Conservation (phyloP, 2,797 vertebrate species). For the Microctenopoma steveboyesi region DNA sequence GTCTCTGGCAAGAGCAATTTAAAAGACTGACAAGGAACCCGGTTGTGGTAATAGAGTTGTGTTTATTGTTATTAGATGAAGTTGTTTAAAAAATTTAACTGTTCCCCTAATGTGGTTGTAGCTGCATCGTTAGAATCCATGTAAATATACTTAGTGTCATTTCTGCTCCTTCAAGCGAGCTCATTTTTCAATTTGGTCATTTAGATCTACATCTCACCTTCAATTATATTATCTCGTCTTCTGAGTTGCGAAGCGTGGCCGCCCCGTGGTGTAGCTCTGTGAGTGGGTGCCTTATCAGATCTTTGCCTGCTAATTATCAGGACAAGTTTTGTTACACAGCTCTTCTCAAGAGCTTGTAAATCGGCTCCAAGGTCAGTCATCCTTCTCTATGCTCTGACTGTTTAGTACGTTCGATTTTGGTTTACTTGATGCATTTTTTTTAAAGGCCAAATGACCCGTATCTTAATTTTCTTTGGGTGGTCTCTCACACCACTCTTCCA, state of each 20-base stretch:
- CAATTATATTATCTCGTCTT: constrained; percentile 49
- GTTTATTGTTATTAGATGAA: constrained; percentile 2
- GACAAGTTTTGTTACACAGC: constrained; percentile 45
- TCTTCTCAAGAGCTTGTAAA: constrained; percentile 28
- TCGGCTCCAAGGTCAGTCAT: constrained; percentile 36
- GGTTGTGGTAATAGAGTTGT: constrained; percentile 5
- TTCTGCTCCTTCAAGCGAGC: constrained; percentile 7
- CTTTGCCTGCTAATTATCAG: constrained; percentile 47
- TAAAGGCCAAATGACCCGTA: constrained; percentile 10
- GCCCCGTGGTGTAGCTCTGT: constrained; percentile 5
- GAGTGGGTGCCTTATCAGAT: constrained; percentile 54
- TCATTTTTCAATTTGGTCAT: constrained; percentile 38
- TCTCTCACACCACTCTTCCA: neutral
- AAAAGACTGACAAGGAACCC: constrained; percentile 2
- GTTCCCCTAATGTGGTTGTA: neutral
- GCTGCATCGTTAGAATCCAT: neutral
- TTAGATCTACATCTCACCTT: constrained; percentile 44
- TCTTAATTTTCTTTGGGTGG: constrained; percentile 6
- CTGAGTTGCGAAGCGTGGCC: constrained; percentile 42
- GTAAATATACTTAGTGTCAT: neutral
- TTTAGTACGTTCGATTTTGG: constrained; percentile 11
- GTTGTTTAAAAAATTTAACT: constrained; percentile 11
- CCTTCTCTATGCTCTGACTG: neutral
- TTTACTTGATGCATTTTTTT: constrained; percentile 15
- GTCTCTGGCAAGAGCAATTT: constrained; percentile 5